Conservation (phyloP, 2,888 invertebrate genomes). For the Pseudococcus longispinus region DNA sequence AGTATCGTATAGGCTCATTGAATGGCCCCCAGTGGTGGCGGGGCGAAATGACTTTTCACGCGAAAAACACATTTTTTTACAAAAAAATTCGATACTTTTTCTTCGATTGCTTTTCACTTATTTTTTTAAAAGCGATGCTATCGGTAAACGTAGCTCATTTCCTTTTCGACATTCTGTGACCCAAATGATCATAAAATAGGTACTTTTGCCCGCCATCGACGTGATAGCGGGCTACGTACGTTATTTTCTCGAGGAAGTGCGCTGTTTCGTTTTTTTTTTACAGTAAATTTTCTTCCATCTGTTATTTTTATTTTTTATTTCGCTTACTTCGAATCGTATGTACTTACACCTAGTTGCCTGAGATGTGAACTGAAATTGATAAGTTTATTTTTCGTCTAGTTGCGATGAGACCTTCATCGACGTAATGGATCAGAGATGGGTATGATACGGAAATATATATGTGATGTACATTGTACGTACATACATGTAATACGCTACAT, state of each 20-base stretch:
- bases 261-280: background rate
- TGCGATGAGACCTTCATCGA: background rate
- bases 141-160: constrained; percentile 45
- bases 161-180: constrained; percentile 41
- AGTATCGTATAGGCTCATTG: background rate
- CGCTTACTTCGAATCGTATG: background rate
- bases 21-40: background rate
- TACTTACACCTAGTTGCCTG: background rate
- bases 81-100: constrained; percentile 6
- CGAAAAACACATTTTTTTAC: constrained; percentile 38
- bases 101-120: constrained; percentile 36
- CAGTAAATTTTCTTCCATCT: background rate
- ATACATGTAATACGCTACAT: too few relatives aligned
- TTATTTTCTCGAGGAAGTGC: background rate
- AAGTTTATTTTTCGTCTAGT: background rate
- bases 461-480: too few relatives aligned
- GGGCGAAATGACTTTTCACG: constrained; percentile 8
- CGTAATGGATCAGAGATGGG: background rate
- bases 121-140: constrained; percentile 32
- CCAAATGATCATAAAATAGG: constrained; percentile 43
- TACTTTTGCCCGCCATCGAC: background rate
- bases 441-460: background rate
- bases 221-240: background rate
- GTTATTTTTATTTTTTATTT: background rate
- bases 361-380: constrained; percentile 5